Evolutionary conservation across 2,888 invertebrate genomes (phyloP).

Genomic region (Noctua fimbriata): DNA sequence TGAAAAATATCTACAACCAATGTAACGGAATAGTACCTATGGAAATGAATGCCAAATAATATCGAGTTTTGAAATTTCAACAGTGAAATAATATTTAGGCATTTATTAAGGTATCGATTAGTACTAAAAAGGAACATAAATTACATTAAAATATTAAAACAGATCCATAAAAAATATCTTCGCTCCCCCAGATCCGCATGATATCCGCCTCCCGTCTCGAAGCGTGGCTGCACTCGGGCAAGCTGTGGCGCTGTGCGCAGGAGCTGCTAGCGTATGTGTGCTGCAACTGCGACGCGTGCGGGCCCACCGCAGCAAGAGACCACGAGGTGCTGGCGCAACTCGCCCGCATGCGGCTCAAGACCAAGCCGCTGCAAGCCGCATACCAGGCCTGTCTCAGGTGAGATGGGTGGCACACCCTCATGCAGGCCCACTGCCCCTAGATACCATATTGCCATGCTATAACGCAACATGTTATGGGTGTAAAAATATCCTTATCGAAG

Average conservation of each 20-base stretch:
- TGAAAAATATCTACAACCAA: neutral
- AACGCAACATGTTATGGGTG: too few species aligned
- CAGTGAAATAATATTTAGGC: neutral
- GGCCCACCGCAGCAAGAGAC: constrained; percentile 91
- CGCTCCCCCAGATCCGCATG: constrained; percentile 91
- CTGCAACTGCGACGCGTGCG: constrained; percentile 94
- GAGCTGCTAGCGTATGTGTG: constrained; percentile 97
- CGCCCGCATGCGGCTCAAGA: constrained; percentile 97
- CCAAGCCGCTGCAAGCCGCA: constrained; percentile 97
- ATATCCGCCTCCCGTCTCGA: constrained; percentile 95
- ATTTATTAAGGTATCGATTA: neutral
- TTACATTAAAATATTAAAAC: neutral
- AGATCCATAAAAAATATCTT: neutral
- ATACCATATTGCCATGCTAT: too few species aligned
- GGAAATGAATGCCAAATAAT: neutral
- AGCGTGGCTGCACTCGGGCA: constrained; percentile 98
- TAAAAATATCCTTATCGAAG: too few species aligned
- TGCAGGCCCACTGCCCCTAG: too few species aligned
- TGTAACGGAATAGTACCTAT: neutral
- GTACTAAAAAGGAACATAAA: neutral
- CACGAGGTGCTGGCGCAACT: constrained; percentile 95
- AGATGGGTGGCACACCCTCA: neutral
- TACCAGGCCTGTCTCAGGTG: constrained; percentile 95
- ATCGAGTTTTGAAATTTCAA: neutral
- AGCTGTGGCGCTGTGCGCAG: constrained; percentile 97